Base-by-base conservation (phyloP, 2,888 invertebrate genomes). In the Phaonia tiefii region DNA sequence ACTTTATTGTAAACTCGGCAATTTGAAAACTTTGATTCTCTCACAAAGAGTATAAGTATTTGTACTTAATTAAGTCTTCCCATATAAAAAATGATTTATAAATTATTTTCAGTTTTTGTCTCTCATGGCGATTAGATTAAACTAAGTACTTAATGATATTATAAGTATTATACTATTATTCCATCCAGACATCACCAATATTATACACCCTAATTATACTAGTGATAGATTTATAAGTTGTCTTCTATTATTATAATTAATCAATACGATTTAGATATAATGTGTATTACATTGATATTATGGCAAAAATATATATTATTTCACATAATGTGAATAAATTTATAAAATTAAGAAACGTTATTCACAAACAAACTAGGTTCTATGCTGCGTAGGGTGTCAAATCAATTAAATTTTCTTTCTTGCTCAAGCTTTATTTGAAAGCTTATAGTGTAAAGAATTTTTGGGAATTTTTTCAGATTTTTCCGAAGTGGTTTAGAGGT, bases 171-270 rank as follows among this genome's bases (percentile, higher is more conserved):
- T 56, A 10, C n/a, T n/a, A 56, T 26, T 4, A 63, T 15, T 63
- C 63, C 63, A 63, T 63, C 63, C 63, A 72, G 11, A 65, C 84
- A 85, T 85, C 85, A 85, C 84, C 84, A 79, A 83, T 82, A 77
- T 80, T 8, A 31, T 31, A 5, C 31, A 5, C 80, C 58, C n/a
- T n/a, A n/a, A n/a, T n/a, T 75, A 39, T 76, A 82, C 78, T 79
- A 83, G 83, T 85, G 83, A 83, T 84, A 83, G 63, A n/a, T 63
- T 22, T 63, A 22, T 63, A 63, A 63, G 63, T 22, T 42, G 15
- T 63, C 39, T 5, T 63, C 13, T 22, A 63, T 15, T 60, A 58
- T 3, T 58, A 15, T 31, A 58, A 58, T n/a, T n/a, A n/a, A n/a
- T n/a, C n/a, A n/a, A n/a, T n/a, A n/a, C n/a, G n/a, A n/a, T n/a